Percentiles rank a stretch among this genome's conserved stretches.
phyloP scores from a whole-genome alignment of 2,888 invertebrate genomes.

The Plebejus argus region DNA sequence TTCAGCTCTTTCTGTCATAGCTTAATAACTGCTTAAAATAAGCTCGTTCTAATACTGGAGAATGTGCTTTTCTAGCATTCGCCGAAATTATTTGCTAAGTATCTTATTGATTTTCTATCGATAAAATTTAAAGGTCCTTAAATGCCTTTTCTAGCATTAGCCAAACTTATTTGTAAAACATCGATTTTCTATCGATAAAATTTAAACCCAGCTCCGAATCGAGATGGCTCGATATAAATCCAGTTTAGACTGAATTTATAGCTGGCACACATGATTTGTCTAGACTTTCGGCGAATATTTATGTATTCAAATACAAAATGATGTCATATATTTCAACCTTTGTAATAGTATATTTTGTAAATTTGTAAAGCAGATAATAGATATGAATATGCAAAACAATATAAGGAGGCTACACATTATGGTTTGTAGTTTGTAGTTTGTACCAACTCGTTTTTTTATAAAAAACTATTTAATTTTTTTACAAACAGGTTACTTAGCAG shows the following conservation, averaged over 20 bases:
- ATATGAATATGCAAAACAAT: no score
- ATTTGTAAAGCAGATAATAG: no score
- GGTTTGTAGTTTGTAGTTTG: no score
- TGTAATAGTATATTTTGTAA: no score
- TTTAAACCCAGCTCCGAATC: not conserved
- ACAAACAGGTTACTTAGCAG: no score
- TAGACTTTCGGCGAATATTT: slow-evolving; percentile 6
- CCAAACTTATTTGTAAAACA: not conserved
- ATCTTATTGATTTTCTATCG: not conserved
- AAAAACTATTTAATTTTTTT: no score
- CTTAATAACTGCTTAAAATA: no score
- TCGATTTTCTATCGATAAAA: not conserved
- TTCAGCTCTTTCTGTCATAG: no score
- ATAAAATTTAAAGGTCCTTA: slow-evolving; percentile 12
- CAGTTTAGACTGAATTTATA: not conserved
- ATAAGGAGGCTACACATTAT: no score
- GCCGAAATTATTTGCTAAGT: not conserved
- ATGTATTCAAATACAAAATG: slow-evolving; percentile 1
- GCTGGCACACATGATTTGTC: slow-evolving; percentile 4
- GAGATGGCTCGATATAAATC: not conserved
- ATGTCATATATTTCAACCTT: not conserved
- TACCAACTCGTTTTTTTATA: no score
- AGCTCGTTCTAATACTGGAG: no score
- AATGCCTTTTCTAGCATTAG: not conserved
- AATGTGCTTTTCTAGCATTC: not conserved